A percentile compares a stretch with the other conserved stretches of the same genome.
These are phyloP conservation scores for Caenorhabditis inopinata DNA, from an alignment of 1,140 invertebrate species.

Conservation along the genomic window DNA sequence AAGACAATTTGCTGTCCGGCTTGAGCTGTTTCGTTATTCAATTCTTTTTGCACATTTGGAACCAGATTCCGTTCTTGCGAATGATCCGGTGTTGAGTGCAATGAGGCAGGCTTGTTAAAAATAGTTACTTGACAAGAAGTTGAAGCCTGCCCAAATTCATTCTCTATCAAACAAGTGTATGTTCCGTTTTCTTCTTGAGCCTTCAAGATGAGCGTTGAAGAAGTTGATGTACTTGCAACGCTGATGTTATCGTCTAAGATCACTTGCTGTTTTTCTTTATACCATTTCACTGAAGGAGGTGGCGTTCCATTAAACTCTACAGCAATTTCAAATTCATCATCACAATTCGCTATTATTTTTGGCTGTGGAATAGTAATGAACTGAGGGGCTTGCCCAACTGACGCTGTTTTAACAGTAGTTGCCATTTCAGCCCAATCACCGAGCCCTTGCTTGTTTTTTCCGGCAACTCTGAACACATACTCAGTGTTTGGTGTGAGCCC, in stretches of 20 bases:
- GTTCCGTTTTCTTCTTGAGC: slow-evolving; percentile 23
- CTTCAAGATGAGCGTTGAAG: neutral
- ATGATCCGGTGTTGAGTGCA: slow-evolving; percentile 6
- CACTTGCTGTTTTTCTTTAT: slow-evolving; percentile 29
- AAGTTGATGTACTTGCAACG: neutral
- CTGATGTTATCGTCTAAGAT: slow-evolving; percentile 8
- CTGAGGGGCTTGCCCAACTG: slow-evolving; percentile 12
- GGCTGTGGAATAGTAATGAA: neutral
- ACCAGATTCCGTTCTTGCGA: slow-evolving; percentile 5
- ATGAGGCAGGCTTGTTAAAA: neutral
- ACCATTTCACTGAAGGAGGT: slow-evolving; percentile 37
- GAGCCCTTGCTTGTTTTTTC: slow-evolving; percentile 13
- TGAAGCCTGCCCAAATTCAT: slow-evolving; percentile 32
- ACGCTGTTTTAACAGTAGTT: neutral
- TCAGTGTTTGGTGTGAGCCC: slow-evolving; percentile 39
- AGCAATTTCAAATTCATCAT: slow-evolving; percentile 20
- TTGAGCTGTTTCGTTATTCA: slow-evolving; percentile 46
- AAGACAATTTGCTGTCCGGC: slow-evolving; percentile 46
- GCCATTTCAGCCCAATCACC: slow-evolving; percentile 9
- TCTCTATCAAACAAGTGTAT: slow-evolving; percentile 39
- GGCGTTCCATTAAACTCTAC: slow-evolving; percentile 38
- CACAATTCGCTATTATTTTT: neutral
- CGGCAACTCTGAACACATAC: slow-evolving; percentile 23
- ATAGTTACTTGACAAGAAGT: slow-evolving; percentile 16
- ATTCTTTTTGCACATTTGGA: slow-evolving; percentile 27